These are phyloP conservation scores for Peromyscus aztecus DNA, from an alignment of 2,797 vertebrate species.

Conservation along the genomic window DNA sequence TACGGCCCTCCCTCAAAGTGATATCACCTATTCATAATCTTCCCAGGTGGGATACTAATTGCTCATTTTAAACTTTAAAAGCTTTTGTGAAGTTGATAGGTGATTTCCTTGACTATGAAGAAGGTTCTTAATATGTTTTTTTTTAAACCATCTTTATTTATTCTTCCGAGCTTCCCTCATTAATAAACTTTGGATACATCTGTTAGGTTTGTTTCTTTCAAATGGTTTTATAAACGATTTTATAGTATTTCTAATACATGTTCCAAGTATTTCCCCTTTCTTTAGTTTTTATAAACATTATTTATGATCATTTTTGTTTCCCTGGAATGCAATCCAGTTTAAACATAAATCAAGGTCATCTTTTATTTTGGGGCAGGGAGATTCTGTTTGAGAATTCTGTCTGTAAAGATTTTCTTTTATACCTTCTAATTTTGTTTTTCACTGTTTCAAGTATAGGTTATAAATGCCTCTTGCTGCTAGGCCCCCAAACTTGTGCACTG, in stretches of 20 bases:
- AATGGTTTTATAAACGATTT: background rate
- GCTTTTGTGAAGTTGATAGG: background rate
- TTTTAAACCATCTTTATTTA: background rate
- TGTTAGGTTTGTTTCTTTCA: background rate
- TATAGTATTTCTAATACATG: background rate
- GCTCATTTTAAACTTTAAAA: background rate
- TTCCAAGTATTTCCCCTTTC: background rate
- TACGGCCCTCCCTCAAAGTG: background rate
- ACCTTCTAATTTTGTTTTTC: constrained; percentile 31
- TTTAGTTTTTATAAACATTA: background rate
- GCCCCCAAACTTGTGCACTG: background rate
- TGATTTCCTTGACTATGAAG: constrained; percentile 21
- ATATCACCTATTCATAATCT: background rate
- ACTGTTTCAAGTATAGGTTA: constrained; percentile 4
- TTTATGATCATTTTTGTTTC: background rate
- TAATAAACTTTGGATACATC: constrained; percentile 32
- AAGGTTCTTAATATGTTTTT: background rate
- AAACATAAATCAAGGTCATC: background rate
- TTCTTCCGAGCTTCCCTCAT: background rate
- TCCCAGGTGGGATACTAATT: background rate
- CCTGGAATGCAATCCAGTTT: background rate
- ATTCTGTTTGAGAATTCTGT: constrained; percentile 52
- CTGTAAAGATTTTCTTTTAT: background rate
- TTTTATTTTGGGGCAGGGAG: background rate
- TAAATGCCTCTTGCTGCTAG: background rate